Conservation (phyloP, 2,113 vertebrate genomes). For the human region DNA sequence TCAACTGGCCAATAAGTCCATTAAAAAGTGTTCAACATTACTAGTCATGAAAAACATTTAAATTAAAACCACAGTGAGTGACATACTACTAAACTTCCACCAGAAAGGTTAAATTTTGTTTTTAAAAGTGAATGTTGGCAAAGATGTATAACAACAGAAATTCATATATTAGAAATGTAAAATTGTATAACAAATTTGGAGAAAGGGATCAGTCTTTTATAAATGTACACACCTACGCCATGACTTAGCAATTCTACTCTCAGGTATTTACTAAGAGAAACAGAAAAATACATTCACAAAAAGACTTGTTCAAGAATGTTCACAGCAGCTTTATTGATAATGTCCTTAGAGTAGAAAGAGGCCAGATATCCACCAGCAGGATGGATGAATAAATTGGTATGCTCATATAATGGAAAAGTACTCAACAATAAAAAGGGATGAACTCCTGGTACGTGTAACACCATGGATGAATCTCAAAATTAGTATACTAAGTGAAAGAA, state of each 20-base stretch:
- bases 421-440: background rate
- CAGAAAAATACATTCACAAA: background rate
- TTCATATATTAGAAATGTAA: background rate
- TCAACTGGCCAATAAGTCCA: background rate
- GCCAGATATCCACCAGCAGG: background rate
- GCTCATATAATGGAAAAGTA: background rate
- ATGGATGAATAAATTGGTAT: background rate
- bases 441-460: background rate
- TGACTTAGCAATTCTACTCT: background rate
- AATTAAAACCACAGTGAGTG: slow-evolving; percentile 6
- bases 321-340: background rate
- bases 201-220: background rate
- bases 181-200: background rate
- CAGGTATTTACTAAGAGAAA: background rate
- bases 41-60: slow-evolving; percentile 3
- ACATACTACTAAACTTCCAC: background rate
- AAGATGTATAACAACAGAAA: background rate
- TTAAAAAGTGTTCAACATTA: background rate
- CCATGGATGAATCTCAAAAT: background rate
- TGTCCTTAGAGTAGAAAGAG: background rate
- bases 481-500: background rate
- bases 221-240: background rate
- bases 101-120: background rate
- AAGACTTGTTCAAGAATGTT: background rate
- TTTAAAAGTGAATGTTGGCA: background rate